Conservation (phyloP, 2,113 vertebrate genomes). For the Platysteira castanea region DNA sequence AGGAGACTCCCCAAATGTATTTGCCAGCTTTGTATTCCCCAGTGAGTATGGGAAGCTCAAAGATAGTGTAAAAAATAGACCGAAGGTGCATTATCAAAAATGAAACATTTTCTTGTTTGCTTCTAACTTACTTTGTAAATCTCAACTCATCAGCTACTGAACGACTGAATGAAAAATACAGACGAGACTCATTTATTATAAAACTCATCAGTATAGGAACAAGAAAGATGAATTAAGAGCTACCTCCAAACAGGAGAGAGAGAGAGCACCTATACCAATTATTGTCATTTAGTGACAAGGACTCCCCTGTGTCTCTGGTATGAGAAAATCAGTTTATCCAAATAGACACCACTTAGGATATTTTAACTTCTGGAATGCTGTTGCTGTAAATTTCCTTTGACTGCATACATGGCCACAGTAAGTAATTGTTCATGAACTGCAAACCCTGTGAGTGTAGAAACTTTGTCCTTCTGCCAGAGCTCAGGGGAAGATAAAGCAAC, state of each 20-base stretch:
- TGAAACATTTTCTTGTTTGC: neutral
- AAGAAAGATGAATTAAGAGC: neutral
- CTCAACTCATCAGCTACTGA: neutral
- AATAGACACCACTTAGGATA: neutral
- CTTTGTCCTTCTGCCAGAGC: neutral
- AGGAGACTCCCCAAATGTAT: neutral
- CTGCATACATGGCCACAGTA: neutral
- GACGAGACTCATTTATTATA: neutral
- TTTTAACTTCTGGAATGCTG: neutral
- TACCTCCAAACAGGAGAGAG: neutral
- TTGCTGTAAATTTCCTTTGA: neutral
- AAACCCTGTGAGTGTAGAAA: neutral
- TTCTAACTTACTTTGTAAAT: neutral
- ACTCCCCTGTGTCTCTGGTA: neutral
- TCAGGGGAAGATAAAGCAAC: neutral
- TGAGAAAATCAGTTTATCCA: neutral
- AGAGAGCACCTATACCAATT: neutral
- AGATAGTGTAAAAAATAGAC: neutral
- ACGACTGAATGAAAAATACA: neutral
- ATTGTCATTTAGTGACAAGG: neutral
- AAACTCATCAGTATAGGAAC: neutral
- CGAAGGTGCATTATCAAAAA: neutral
- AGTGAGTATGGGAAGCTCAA: neutral
- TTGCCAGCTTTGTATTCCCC: neutral
- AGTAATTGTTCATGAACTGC: neutral